phyloP scores from a whole-genome alignment of 2,888 invertebrate genomes.

The Mesopsocus fuscifrons region DNA sequence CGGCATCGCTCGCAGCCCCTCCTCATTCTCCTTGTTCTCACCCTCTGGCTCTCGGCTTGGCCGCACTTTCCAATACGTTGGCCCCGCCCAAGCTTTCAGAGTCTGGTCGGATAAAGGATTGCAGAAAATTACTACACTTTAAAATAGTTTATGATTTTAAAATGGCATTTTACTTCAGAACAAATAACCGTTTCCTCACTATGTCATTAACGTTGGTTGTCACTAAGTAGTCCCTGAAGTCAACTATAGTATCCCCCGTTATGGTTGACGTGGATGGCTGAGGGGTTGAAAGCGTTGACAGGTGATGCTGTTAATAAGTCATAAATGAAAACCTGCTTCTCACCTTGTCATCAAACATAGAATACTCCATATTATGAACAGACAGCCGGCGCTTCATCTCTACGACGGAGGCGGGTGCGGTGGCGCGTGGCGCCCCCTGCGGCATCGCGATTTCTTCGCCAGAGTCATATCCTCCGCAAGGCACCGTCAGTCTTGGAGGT shows the following conservation, averaged over 20 bases:
- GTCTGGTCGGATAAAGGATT: no score
- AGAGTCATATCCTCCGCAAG: not conserved
- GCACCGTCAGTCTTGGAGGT: not conserved
- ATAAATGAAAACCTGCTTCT: no score
- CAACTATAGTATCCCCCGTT: no score
- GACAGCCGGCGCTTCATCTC: slow-evolving; percentile 3
- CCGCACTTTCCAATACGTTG: slow-evolving; percentile 6
- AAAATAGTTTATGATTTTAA: no score
- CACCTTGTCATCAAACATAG: slow-evolving; percentile 4
- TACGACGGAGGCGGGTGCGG: not conserved
- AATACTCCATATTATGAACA: slow-evolving; percentile 1
- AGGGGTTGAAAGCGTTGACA: no score
- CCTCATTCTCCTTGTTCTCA: slow-evolving; percentile 6
- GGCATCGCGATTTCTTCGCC: slow-evolving; percentile 5
- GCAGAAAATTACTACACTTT: no score
- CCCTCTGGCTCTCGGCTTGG: not conserved
- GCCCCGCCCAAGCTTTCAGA: slow-evolving; percentile 7
- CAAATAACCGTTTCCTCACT: no score
- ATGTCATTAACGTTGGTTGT: no score
- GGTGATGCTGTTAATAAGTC: no score
- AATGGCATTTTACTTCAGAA: no score
- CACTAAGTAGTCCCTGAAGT: no score
- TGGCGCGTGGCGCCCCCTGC: not conserved
- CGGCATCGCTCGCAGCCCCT: not conserved
- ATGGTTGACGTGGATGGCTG: no score